These are phyloP conservation scores for Trididemnum miniatum DNA, from an alignment of 23 tunicate species.

Conservation along the genomic window DNA sequence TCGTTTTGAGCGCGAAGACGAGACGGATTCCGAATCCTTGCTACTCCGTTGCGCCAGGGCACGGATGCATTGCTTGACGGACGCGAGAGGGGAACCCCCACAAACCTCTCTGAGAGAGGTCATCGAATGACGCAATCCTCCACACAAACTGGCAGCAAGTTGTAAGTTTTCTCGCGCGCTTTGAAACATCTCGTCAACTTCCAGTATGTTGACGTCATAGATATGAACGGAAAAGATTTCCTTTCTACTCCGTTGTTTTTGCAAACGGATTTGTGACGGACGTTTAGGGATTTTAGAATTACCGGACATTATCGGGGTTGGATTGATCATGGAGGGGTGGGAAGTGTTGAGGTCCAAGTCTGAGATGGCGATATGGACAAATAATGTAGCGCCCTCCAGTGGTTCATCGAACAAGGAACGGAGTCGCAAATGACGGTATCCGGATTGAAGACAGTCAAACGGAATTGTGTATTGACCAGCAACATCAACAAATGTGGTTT, in stretches of 20 bases:
- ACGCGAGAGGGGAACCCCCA: slow-evolving; percentile 62
- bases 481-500: no score
- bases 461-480: slow-evolving; percentile 98
- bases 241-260: slow-evolving; percentile 28
- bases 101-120: slow-evolving; percentile 60
- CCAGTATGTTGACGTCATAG: slow-evolving; percentile 10
- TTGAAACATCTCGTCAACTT: slow-evolving; percentile 32
- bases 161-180: slow-evolving; percentile 4
- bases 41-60: slow-evolving; percentile 49
- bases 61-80: slow-evolving; percentile 77
- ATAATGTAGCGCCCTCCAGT: slow-evolving; percentile 83
- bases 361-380: slow-evolving; percentile 80
- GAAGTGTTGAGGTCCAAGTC: slow-evolving; percentile 26
- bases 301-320: neutral
- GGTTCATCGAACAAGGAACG: slow-evolving; percentile 97
- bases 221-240: slow-evolving; percentile 9
- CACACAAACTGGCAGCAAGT: slow-evolving; percentile 33
- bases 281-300: slow-evolving; percentile 22
- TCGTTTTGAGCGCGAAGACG: neutral
- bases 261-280: slow-evolving; percentile 25
- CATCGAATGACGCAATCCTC: slow-evolving; percentile 35
- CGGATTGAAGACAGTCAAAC: slow-evolving; percentile 91
- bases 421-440: slow-evolving; percentile 86
- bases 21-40: slow-evolving; percentile 7
- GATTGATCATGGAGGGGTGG: neutral